A percentile compares a stretch with the other conserved stretches of the same genome.
phyloP scores from a whole-genome alignment of 1,140 invertebrate genomes.

The Apis florea region DNA sequence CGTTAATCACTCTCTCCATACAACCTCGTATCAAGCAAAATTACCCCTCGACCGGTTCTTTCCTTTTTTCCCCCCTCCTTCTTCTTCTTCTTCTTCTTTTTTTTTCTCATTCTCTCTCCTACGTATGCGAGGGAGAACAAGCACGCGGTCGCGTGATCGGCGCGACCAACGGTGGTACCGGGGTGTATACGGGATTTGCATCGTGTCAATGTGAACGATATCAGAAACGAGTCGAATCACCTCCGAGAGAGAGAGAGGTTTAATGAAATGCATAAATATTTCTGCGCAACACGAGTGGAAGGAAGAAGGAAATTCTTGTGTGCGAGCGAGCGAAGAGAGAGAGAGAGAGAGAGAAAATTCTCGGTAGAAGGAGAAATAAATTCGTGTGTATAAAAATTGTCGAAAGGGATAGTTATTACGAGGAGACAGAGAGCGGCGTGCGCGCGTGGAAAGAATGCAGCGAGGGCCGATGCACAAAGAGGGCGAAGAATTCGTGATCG shows the following conservation, averaged over 20 bases:
- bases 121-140: not conserved
- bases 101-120: too few relatives aligned
- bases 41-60: not conserved
- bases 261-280: slow-evolving; percentile 22
- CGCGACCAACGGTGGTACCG: not conserved
- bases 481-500: slow-evolving; percentile 74
- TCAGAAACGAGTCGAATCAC: slow-evolving; percentile 4
- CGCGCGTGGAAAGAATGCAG: slow-evolving; percentile 51
- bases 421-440: not conserved
- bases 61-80: too few relatives aligned
- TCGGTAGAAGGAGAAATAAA: slow-evolving; percentile 44
- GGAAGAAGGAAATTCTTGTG: not conserved
- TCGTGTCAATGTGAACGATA: slow-evolving; percentile 7
- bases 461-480: slow-evolving; percentile 39
- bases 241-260: not conserved
- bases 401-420: slow-evolving; percentile 49
- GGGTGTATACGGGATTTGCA: slow-evolving; percentile 3
- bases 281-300: not conserved
- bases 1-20: slow-evolving; percentile 26
- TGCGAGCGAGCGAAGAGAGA: not conserved
- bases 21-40: not conserved
- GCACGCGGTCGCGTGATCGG: not conserved
- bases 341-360: not conserved
- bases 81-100: too few relatives aligned
- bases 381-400: slow-evolving; percentile 32